Percentiles rank a stretch among this genome's conserved stretches.
phyloP scores from a whole-genome alignment of 1,140 invertebrate species.

The Trissolcus basalis region DNA sequence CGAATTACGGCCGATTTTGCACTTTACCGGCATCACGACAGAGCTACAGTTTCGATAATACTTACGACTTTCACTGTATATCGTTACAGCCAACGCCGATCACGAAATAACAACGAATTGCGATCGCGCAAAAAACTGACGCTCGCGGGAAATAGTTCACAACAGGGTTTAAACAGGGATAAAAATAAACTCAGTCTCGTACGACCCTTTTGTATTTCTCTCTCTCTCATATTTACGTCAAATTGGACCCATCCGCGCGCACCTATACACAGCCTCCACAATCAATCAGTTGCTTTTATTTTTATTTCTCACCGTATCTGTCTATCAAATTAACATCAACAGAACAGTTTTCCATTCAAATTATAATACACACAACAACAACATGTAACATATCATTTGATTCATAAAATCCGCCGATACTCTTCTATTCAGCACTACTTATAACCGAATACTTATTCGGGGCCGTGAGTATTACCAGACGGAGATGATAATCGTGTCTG shows the following conservation, averaged over 20 bases:
- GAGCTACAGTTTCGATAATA: conserved; percentile 58
- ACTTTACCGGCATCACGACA: conserved; percentile 59
- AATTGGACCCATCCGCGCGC: too few relatives aligned
- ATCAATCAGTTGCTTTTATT: too few relatives aligned
- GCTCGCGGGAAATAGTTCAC: conserved; percentile 48
- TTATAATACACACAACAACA: too few relatives aligned
- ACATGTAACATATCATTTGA: too few relatives aligned
- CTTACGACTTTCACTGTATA: conserved; percentile 61
- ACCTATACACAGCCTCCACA: too few relatives aligned
- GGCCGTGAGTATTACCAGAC: background rate
- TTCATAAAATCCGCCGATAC: too few relatives aligned
- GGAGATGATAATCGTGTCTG: background rate
- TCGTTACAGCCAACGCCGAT: conserved; percentile 55
- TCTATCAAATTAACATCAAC: too few relatives aligned
- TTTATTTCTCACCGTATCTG: too few relatives aligned
- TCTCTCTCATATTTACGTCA: too few relatives aligned
- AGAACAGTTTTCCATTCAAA: too few relatives aligned
- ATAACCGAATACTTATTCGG: too few relatives aligned
- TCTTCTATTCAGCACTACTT: too few relatives aligned
- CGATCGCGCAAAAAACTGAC: conserved; percentile 54
- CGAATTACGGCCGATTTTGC: conserved; percentile 57
- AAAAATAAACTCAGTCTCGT: background rate
- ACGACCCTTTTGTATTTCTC: background rate
- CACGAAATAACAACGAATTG: conserved; percentile 60
- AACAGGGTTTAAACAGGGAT: background rate